Evolutionary conservation across 1,140 invertebrate genomes (phyloP), one percentile per base, ranked within the genome.

Genomic region (Nasonia vitripennis): DNA sequence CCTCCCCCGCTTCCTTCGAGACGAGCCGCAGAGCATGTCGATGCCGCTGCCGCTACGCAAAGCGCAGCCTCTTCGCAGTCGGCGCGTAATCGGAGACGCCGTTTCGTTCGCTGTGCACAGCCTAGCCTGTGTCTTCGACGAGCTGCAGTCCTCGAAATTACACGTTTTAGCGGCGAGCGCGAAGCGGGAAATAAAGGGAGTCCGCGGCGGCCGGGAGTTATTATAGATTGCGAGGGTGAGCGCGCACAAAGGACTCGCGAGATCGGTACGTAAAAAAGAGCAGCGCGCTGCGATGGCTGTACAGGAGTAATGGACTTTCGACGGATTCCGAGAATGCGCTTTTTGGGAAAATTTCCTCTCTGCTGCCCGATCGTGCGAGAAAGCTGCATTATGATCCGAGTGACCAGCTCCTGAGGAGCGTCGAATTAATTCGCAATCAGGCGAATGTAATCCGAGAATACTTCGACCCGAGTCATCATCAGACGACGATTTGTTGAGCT

Each of bases 61-160:
- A 83, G 82, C 82, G 74, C n/a, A 82, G 23, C 67, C 34, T 31
- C 11, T 48, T 48, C 67, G 45, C 70, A 31, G 67, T 55, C 67
- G 34, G 3, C 70, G 48, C 11, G 84, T 85, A 85, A 85, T 81
- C 71, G 73, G 84, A 85, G 71, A 85, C 71, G 68, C n/a, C 68
- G 11, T 74, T 37, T 80, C 55, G 41, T 45, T 45, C 51, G 0
- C 17, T 68, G 48, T 23, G 0, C 7, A 23, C 10, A 71, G 41
- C 62, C 70, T 73, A 1, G 11, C 27, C 70, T 45, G 23, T 48
- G 67, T 62, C 34, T 51, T 74, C 83, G 48, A 31, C 31, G 45
- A 84, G 17, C 7, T 9, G 20, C 9, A 62, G 45, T 34, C n/a
- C 70, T 20, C 34, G 27, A 85, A 85, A 85, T 85, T 85, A 85